Evolutionary conservation across 1,140 invertebrate genomes (phyloP).

Genomic region (Drosophila yakuba): DNA sequence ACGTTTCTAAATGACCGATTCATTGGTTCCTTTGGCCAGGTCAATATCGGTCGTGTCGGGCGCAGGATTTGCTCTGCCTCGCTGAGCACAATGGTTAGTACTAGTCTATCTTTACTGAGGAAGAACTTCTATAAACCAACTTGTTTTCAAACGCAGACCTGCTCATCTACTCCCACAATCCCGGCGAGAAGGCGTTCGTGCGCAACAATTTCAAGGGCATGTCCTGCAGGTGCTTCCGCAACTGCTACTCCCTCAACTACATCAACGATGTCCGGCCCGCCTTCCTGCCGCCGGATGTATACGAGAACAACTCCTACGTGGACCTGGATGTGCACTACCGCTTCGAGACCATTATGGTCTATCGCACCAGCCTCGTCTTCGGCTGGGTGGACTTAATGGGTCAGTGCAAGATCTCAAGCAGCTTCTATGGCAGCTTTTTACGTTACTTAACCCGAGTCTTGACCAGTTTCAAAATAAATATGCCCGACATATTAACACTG

Average conservation of each 20-base stretch:
- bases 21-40: slow-evolving; percentile 40
- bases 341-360: slow-evolving; percentile 77
- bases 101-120: not conserved
- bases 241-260: slow-evolving; percentile 80
- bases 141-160: slow-evolving; percentile 28
- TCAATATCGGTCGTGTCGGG: slow-evolving; percentile 66
- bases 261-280: slow-evolving; percentile 73
- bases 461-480: no score
- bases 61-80: slow-evolving; percentile 72
- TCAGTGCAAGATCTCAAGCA: slow-evolving; percentile 24
- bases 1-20: slow-evolving; percentile 11
- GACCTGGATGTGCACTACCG: slow-evolving; percentile 78
- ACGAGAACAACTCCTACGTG: slow-evolving; percentile 69
- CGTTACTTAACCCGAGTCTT: no score
- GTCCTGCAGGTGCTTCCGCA: slow-evolving; percentile 78
- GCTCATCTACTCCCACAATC: slow-evolving; percentile 65
- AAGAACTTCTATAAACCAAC: not conserved
- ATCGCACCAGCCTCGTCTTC: slow-evolving; percentile 78
- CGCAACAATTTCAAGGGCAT: slow-evolving; percentile 67
- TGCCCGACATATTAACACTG: no score
- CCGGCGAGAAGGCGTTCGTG: slow-evolving; percentile 66
- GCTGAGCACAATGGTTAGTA: slow-evolving; percentile 71
- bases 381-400: slow-evolving; percentile 83
- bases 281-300: slow-evolving; percentile 65
- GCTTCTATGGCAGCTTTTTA: not conserved